A percentile compares a stretch with the other conserved stretches of the same genome.
Conservation (phyloP, 2,113 vertebrate species). For the Connochaetes taurinus region DNA sequence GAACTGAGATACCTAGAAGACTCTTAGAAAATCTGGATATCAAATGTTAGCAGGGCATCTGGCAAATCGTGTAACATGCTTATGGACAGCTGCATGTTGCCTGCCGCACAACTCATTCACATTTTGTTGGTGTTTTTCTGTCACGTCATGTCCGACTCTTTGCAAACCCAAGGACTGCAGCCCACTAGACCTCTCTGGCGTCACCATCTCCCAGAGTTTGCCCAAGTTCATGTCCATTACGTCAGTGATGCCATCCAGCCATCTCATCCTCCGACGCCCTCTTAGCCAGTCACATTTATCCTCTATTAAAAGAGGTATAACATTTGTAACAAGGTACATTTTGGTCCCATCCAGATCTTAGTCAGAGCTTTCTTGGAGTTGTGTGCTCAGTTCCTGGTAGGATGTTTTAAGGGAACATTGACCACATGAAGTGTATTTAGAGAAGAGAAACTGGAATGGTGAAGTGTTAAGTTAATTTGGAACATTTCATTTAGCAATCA, state of each 20-base stretch:
- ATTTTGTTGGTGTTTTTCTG: background rate
- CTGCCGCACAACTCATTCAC: background rate
- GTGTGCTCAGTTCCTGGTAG: background rate
- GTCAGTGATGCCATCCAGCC: background rate
- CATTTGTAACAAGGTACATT: background rate
- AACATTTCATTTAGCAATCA: background rate
- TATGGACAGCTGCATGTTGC: background rate
- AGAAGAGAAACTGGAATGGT: background rate
- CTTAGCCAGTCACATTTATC: background rate
- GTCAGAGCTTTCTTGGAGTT: background rate
- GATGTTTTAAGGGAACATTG: background rate
- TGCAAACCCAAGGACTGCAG: background rate
- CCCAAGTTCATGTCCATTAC: background rate
- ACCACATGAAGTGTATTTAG: background rate
- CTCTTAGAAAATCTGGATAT: background rate
- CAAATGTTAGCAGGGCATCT: background rate
- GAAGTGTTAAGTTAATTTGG: background rate
- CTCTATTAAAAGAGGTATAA: background rate
- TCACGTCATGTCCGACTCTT: fast-evolving
- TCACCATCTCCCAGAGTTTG: background rate
- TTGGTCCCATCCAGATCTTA: background rate
- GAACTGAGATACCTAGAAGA: background rate
- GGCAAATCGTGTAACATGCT: background rate
- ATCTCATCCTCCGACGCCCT: fast-evolving
- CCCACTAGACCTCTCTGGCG: background rate